These are phyloP conservation scores for Abrostola tripartita DNA, from an alignment of 2,888 invertebrate species.

Conservation along the genomic window DNA sequence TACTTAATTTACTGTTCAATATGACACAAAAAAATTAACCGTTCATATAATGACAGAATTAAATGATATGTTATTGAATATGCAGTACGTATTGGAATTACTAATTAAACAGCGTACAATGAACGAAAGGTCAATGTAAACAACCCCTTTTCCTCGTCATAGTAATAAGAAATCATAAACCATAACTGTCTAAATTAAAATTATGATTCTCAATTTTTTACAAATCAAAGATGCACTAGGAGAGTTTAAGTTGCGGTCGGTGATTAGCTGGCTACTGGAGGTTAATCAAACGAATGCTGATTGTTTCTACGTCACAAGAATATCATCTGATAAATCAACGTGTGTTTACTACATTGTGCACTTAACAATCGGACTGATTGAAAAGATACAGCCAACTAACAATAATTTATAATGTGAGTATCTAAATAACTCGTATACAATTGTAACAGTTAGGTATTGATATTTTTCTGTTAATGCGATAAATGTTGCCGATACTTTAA, in stretches of 20 bases:
- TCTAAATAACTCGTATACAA: conserved; percentile 26
- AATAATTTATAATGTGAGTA: conserved; percentile 35
- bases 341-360: conserved; percentile 47
- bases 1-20: no score
- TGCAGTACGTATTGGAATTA: conserved; percentile 69
- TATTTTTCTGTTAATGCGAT: conserved; percentile 24
- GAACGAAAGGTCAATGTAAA: conserved; percentile 65
- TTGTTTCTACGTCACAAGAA: conserved; percentile 16
- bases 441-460: conserved; percentile 20
- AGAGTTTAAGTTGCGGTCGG: not conserved
- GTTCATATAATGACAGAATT: conserved; percentile 58
- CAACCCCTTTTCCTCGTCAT: conserved; percentile 47
- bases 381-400: conserved; percentile 31
- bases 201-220: not conserved
- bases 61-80: conserved; percentile 68
- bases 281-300: conserved; percentile 9
- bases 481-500: conserved; percentile 12
- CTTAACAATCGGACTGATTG: conserved; percentile 45
- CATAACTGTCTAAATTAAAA: conserved; percentile 12
- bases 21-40: conserved; percentile 1
- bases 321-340: conserved; percentile 21
- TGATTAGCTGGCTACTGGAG: conserved; percentile 5
- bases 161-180: conserved; percentile 40
- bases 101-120: conserved; percentile 69
- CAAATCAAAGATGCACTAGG: not conserved